These are phyloP conservation scores for Asarcornis scutulata DNA, from an alignment of 2,113 vertebrate species.

Conservation along the genomic window DNA sequence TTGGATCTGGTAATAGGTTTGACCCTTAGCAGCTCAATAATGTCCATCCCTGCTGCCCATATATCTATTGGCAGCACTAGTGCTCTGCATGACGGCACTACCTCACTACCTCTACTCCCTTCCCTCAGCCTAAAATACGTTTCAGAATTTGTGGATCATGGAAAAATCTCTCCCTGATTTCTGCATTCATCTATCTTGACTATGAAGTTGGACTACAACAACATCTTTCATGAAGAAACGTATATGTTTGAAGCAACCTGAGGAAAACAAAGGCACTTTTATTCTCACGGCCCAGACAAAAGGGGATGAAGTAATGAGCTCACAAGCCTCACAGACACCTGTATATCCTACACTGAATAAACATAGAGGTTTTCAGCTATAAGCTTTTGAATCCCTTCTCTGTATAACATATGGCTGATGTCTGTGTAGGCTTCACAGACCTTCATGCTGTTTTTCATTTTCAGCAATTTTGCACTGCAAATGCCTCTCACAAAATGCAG, in stretches of 20 bases:
- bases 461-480: neutral
- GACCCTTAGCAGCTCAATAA: neutral
- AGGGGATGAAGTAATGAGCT: neutral
- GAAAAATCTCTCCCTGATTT: neutral
- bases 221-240: fast-evolving
- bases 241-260: neutral
- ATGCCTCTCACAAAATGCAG: neutral
- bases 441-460: neutral
- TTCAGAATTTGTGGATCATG: neutral
- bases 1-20: neutral
- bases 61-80: neutral
- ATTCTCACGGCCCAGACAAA: neutral
- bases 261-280: neutral
- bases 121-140: neutral
- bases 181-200: neutral
- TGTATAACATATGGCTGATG: neutral
- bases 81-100: neutral
- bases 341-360: neutral
- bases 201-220: neutral
- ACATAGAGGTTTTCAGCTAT: neutral
- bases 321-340: neutral
- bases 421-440: neutral
- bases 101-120: neutral
- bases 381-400: neutral
- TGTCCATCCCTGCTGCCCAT: neutral